Conservation (phyloP, 2,113 vertebrate species). For the Excalfactoria chinensis region DNA sequence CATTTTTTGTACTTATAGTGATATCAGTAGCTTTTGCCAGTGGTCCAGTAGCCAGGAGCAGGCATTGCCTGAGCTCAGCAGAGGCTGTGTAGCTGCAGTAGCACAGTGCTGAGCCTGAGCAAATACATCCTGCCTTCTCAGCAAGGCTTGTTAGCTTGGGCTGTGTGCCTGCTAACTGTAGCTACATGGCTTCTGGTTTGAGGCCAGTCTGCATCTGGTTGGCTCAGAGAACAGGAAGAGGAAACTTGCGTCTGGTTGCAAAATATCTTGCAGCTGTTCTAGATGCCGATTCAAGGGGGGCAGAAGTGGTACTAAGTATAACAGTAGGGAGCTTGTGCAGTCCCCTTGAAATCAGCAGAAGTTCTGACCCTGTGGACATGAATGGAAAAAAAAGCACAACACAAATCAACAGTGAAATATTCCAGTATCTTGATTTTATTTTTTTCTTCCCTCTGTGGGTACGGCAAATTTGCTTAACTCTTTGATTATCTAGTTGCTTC, state of each 20-base stretch:
- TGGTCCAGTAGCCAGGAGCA: fast-evolving
- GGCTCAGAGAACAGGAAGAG: not conserved
- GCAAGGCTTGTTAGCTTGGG: not conserved
- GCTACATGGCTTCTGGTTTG: not conserved
- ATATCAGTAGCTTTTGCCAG: not conserved
- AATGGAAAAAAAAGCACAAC: no score
- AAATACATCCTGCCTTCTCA: not conserved
- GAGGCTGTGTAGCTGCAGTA: not conserved
- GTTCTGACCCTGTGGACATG: not conserved
- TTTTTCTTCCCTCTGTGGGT: not conserved
- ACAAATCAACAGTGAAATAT: not conserved
- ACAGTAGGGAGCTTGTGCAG: not conserved
- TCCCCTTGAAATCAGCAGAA: not conserved
- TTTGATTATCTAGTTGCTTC: not conserved
- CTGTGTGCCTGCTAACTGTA: not conserved
- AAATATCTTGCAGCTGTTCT: not conserved
- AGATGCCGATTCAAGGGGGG: fast-evolving
- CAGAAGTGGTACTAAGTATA: not conserved
- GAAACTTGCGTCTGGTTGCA: not conserved
- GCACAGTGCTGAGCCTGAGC: not conserved
- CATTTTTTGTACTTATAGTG: not conserved
- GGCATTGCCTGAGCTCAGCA: fast-evolving
- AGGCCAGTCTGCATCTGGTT: not conserved
- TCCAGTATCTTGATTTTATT: not conserved
- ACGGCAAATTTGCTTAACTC: not conserved